A percentile compares a stretch with the other conserved stretches of the same genome.
phyloP scores from a whole-genome alignment of 92 coral and sea anemone species.

The Zoanthus sociatus region DNA sequence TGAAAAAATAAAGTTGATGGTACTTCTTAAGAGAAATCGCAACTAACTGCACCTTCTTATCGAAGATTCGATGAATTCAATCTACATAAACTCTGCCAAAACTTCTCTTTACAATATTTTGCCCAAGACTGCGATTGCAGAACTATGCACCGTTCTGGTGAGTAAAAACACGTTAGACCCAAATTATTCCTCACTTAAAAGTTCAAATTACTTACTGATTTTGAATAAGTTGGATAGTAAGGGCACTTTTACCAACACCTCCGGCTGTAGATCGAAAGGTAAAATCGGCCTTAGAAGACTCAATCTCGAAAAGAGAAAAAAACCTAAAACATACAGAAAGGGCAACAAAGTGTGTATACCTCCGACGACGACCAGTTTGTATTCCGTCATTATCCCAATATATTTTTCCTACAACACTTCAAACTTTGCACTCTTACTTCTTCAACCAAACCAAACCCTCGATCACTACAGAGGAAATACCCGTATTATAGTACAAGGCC shows the following conservation, averaged over 20 bases:
- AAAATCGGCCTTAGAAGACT: slow-evolving; percentile 30
- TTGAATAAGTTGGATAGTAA: slow-evolving; percentile 98
- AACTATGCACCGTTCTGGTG: background rate
- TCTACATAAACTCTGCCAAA: background rate
- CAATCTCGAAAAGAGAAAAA: background rate
- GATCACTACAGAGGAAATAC: slow-evolving; percentile 58
- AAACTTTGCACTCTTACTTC: slow-evolving; percentile 29
- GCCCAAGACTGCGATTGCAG: background rate
- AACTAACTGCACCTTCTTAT: background rate
- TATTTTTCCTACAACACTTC: slow-evolving; percentile 39
- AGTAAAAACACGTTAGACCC: background rate
- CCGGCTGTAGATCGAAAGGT: slow-evolving; percentile 79
- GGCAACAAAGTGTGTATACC: slow-evolving; percentile 56
- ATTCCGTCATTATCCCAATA: slow-evolving; percentile 84
- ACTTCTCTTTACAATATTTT: background rate
- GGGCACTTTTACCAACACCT: slow-evolving; percentile 97
- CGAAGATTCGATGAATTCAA: slow-evolving; percentile 23
- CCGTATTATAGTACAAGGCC: slow-evolving; percentile 73
- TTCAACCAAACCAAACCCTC: slow-evolving; percentile 31
- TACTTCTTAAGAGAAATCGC: slow-evolving; percentile 23
- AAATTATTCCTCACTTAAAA: background rate
- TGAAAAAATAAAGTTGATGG: background rate
- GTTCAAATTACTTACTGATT: slow-evolving; percentile 88
- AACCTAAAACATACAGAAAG: background rate
- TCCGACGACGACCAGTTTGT: slow-evolving; percentile 97